These are phyloP conservation scores for Cynocephalus volans DNA, from an alignment of 2,113 vertebrate species.

Conservation along the genomic window DNA sequence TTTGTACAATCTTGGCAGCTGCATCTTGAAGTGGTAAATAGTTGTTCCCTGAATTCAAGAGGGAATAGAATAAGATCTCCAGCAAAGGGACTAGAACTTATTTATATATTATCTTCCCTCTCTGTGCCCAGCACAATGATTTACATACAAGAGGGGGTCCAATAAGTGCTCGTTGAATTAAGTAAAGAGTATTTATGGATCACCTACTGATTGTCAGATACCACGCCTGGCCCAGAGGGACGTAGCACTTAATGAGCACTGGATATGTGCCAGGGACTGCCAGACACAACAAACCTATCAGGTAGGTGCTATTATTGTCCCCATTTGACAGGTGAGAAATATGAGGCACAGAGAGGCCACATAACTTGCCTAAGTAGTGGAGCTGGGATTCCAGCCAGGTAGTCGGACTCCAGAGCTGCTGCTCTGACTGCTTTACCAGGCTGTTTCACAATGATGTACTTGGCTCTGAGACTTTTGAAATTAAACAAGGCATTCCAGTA, in stretches of 20 bases:
- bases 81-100: not conserved
- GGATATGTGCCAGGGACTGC: not conserved
- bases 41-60: not conserved
- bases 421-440: not conserved
- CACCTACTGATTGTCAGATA: not conserved
- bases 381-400: not conserved
- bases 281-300: not conserved
- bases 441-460: not conserved
- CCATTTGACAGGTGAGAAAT: not conserved
- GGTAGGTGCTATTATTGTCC: accelerated
- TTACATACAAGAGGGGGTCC: not conserved
- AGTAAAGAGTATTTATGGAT: not conserved
- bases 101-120: not conserved
- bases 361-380: not conserved
- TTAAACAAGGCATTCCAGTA: not conserved
- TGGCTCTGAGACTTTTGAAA: not conserved
- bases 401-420: not conserved
- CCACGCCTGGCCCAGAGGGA: not conserved
- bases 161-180: not conserved
- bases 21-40: not conserved
- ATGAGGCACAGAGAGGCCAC: not conserved
- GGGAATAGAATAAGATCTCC: not conserved
- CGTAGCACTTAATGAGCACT: not conserved
- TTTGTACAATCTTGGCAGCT: not conserved
- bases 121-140: not conserved